Conservation (phyloP, 1,140 invertebrate species). For the Nasonia longicornis region DNA sequence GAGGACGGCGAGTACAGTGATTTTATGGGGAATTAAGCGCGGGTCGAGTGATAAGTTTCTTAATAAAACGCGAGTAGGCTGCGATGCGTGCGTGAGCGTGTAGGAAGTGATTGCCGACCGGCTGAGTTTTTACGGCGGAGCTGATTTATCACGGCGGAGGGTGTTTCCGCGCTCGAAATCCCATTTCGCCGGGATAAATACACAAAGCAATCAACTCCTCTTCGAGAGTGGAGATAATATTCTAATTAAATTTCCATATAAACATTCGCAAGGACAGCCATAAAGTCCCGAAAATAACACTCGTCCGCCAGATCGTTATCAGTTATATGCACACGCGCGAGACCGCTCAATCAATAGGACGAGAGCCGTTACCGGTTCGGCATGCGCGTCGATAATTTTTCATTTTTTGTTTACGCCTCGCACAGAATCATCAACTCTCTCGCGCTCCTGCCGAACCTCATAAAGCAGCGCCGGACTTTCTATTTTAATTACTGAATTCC, state of each 20-base stretch:
- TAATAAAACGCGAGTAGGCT: neutral
- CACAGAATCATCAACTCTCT: neutral
- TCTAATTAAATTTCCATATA: constrained; percentile 2
- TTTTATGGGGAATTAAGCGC: constrained; percentile 23
- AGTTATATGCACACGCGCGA: neutral
- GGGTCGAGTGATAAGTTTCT: constrained; percentile 27
- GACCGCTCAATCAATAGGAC: constrained; percentile 20
- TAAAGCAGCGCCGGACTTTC: constrained; percentile 7
- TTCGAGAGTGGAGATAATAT: neutral
- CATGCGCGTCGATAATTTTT: constrained; percentile 15
- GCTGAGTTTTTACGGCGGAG: neutral
- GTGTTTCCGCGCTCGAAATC: neutral
- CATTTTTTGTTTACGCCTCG: constrained; percentile 20
- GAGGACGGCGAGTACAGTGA: neutral
- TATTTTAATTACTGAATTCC: constrained; percentile 30
- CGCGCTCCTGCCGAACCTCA: neutral
- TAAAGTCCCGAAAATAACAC: constrained; percentile 15
- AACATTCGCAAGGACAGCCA: constrained; percentile 1
- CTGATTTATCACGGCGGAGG: constrained; percentile 24
- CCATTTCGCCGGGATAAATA: no score
- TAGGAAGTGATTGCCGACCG: neutral
- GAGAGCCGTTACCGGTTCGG: neutral
- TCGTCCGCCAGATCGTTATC: neutral
- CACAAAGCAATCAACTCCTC: no score
- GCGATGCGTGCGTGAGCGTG: neutral